Conservation (phyloP, 1,140 invertebrate species). For the Trichomalopsis sarcophagae region DNA sequence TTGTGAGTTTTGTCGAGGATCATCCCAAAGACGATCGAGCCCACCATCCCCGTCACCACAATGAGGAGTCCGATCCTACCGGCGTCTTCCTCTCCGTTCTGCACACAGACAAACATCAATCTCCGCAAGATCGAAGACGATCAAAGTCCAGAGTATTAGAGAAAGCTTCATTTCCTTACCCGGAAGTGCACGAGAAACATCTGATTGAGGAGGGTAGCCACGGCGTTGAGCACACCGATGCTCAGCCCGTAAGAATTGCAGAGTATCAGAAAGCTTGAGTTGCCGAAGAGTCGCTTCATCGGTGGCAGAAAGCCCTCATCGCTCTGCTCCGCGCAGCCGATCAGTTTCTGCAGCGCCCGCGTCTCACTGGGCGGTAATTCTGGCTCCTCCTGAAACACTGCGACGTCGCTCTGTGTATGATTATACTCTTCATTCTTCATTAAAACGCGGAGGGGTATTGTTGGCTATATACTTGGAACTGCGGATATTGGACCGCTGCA, state of each 20-base stretch:
- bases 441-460: neutral
- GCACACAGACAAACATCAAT: constrained; percentile 57
- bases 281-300: constrained; percentile 74
- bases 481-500: no score
- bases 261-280: constrained; percentile 77
- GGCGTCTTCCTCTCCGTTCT: constrained; percentile 76
- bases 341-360: constrained; percentile 69
- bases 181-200: constrained; percentile 78
- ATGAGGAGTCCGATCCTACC: constrained; percentile 83
- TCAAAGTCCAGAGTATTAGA: neutral
- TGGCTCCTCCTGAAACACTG: constrained; percentile 79
- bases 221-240: constrained; percentile 82
- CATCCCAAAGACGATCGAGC: constrained; percentile 81
- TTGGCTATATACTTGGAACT: no score
- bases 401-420: neutral
- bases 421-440: neutral
- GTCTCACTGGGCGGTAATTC: constrained; percentile 77
- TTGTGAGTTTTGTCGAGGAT: constrained; percentile 81
- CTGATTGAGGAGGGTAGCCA: constrained; percentile 81
- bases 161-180: constrained; percentile 69
- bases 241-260: constrained; percentile 82
- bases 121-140: neutral
- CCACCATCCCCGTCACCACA: constrained; percentile 81
- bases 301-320: constrained; percentile 57
- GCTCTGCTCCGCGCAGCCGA: constrained; percentile 49